Percentiles rank a stretch among this genome's conserved stretches.
Evolutionary conservation across 2,797 vertebrate genomes (phyloP).

Genomic region (Acipenser transmontanus): DNA sequence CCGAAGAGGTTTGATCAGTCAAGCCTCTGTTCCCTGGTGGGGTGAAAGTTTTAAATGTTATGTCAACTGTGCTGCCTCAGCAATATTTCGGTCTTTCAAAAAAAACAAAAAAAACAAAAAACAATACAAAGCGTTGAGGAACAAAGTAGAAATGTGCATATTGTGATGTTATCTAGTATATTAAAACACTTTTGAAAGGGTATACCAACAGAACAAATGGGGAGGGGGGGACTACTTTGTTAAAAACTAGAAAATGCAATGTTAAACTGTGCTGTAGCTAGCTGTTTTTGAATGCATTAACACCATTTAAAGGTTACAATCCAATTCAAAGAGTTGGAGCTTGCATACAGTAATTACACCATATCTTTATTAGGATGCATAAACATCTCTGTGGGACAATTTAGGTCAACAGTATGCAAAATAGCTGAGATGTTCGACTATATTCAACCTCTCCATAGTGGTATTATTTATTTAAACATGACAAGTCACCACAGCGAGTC

Average conservation of each 20-base stretch:
- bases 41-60: no score
- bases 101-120: no score
- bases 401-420: not conserved
- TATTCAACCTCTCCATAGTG: not conserved
- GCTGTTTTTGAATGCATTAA: not conserved
- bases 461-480: slow-evolving; percentile 11
- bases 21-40: no score
- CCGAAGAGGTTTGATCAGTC: no score
- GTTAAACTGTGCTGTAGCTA: not conserved
- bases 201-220: no score
- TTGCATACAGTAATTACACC: not conserved
- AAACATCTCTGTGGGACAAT: not conserved
- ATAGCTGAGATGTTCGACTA: not conserved
- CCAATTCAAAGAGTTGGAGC: not conserved
- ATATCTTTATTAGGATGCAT: not conserved
- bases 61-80: no score
- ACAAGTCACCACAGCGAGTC: not conserved
- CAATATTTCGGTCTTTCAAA: no score
- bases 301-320: not conserved
- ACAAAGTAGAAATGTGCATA: no score
- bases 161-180: no score
- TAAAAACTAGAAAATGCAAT: not conserved
- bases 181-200: no score
- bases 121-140: no score
- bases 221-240: no score